Evolutionary conservation across 2,888 invertebrate species (phyloP).

Genomic region (Leptodirus hochenwartii): DNA sequence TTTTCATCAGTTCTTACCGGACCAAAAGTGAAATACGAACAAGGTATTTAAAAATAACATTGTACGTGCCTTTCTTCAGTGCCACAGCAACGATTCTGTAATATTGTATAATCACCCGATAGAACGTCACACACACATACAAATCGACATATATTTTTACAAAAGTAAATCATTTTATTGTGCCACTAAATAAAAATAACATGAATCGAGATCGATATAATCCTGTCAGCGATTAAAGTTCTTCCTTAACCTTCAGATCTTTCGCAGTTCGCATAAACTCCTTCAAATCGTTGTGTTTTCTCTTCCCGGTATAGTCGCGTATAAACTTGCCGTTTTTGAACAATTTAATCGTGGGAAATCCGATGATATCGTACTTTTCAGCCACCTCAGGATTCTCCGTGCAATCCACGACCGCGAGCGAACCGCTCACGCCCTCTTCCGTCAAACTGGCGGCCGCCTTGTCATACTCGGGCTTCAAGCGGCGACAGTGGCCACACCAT

Average conservation of each 20-base stretch:
- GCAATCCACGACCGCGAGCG: conserved; percentile 45
- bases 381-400: conserved; percentile 39
- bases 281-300: conserved; percentile 35
- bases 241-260: conserved; percentile 16
- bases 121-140: too few relatives aligned
- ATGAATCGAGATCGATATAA: too few relatives aligned
- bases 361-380: conserved; percentile 38
- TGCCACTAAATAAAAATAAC: too few relatives aligned
- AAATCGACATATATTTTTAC: too few relatives aligned
- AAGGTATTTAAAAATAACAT: too few relatives aligned
- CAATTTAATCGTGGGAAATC: conserved; percentile 49
- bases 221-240: conserved; percentile 19
- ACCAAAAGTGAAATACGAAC: too few relatives aligned
- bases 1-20: too few relatives aligned
- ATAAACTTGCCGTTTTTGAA: conserved; percentile 34
- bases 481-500: conserved; percentile 57
- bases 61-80: too few relatives aligned
- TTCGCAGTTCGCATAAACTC: conserved; percentile 28
- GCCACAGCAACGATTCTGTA: too few relatives aligned
- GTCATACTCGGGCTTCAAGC: conserved; percentile 47
- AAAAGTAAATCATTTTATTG: too few relatives aligned
- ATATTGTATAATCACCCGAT: too few relatives aligned
- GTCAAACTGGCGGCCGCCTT: conserved; percentile 33
- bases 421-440: conserved; percentile 22
- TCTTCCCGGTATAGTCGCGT: conserved; percentile 36